phyloP scores from a whole-genome alignment of 92 coral and sea anemone species.

The Pocillopora meandrina region DNA sequence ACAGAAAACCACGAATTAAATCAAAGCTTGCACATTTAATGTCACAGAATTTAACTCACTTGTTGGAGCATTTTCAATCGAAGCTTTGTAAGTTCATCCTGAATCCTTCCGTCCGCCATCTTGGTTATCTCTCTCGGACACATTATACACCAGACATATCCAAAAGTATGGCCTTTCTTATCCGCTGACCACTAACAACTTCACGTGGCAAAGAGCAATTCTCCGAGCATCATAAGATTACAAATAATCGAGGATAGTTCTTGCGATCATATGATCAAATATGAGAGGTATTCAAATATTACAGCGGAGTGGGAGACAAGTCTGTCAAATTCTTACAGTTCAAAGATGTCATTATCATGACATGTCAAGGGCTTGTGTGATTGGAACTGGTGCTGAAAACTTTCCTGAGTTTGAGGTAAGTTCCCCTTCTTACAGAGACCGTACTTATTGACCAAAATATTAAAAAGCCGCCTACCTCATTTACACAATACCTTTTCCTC shows the following conservation, averaged over 20 bases:
- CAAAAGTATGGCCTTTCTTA: too few species aligned
- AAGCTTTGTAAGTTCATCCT: slow-evolving; percentile 71
- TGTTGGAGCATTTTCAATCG: slow-evolving; percentile 70
- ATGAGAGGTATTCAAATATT: slow-evolving; percentile 46
- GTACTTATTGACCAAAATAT: neutral
- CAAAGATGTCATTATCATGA: slow-evolving; percentile 71
- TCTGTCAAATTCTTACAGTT: slow-evolving; percentile 40
- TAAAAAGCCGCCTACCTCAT: neutral
- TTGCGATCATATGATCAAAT: neutral
- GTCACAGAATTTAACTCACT: slow-evolving; percentile 31
- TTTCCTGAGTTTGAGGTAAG: slow-evolving; percentile 79
- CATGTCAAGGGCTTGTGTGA: slow-evolving; percentile 73
- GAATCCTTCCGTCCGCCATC: slow-evolving; percentile 62
- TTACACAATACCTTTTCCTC: too few species aligned
- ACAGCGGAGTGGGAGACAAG: slow-evolving; percentile 28
- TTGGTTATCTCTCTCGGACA: slow-evolving; percentile 14
- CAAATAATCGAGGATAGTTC: neutral
- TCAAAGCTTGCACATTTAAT: neutral
- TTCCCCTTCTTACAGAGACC: too few species aligned
- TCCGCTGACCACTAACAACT: neutral
- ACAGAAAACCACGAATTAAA: neutral
- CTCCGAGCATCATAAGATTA: neutral
- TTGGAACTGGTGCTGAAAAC: slow-evolving; percentile 74
- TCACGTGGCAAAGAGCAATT: neutral
- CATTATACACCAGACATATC: too few species aligned